Evolutionary conservation across 2,888 invertebrate genomes (phyloP).

Genomic region (Cepaea hortensis): DNA sequence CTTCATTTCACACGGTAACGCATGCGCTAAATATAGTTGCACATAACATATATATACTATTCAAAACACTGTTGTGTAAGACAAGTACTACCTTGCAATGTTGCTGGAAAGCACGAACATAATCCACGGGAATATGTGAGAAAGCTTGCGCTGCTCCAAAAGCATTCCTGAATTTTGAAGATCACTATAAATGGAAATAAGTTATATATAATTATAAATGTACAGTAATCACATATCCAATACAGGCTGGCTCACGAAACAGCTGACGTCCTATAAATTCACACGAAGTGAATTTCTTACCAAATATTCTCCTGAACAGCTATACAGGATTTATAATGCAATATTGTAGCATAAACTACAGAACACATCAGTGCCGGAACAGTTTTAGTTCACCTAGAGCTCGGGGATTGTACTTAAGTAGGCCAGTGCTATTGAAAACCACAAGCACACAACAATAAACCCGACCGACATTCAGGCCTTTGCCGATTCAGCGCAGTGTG

Average conservation of each 20-base stretch:
- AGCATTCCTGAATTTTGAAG: background rate
- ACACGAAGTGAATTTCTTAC: no score
- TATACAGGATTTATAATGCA: no score
- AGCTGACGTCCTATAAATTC: no score
- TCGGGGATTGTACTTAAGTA: constrained; percentile 28
- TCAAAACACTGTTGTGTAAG: background rate
- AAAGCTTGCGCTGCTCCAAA: background rate
- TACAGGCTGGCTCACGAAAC: background rate
- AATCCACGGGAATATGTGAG: background rate
- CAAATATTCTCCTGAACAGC: no score
- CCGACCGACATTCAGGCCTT: constrained; percentile 37
- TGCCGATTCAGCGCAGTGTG: constrained; percentile 38
- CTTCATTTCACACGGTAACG: no score
- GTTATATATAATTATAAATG: no score
- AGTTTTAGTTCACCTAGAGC: constrained; percentile 25
- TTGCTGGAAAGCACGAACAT: background rate
- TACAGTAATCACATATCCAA: background rate
- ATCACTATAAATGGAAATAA: no score
- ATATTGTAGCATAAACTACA: background rate
- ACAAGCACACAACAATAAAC: constrained; percentile 38
- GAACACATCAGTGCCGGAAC: constrained; percentile 14
- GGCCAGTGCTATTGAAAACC: constrained; percentile 32
- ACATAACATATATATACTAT: background rate
- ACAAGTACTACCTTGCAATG: background rate
- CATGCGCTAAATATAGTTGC: background rate